Conservation (phyloP, 2,797 vertebrate genomes). For the Zalophus californianus region DNA sequence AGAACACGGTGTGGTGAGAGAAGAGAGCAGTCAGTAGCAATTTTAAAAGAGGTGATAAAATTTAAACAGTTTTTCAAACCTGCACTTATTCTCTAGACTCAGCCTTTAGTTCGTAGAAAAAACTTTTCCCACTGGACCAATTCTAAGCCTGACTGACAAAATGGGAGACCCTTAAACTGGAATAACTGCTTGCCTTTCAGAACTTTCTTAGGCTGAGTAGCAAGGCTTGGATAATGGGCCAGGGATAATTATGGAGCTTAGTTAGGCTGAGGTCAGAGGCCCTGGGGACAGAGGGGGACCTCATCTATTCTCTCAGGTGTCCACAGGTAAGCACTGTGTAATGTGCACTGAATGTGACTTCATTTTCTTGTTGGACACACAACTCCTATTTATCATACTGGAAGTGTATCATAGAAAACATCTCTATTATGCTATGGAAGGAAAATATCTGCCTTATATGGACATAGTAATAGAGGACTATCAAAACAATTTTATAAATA, state of each 20-base stretch:
- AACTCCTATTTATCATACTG: not conserved
- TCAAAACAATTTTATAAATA: conserved; percentile 31
- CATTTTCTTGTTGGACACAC: not conserved
- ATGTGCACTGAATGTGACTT: not conserved
- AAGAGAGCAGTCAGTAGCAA: not conserved
- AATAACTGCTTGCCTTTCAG: not conserved
- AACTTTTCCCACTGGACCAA: not conserved
- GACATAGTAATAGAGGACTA: not conserved
- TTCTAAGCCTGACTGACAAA: not conserved
- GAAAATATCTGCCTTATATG: conserved; percentile 28
- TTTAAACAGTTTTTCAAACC: not conserved
- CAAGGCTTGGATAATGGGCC: not conserved
- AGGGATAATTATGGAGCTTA: not conserved
- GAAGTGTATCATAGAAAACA: not conserved
- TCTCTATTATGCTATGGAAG: not conserved
- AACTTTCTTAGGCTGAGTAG: not conserved
- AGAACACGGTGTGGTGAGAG: not conserved
- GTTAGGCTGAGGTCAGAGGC: not conserved
- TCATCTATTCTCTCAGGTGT: not conserved
- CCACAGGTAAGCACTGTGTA: not conserved
- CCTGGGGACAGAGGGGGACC: too few relatives aligned
- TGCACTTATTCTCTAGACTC: not conserved
- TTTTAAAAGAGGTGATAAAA: not conserved
- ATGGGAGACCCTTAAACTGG: not conserved
- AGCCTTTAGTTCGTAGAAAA: not conserved